phyloP scores from a whole-genome alignment of 1,140 invertebrate genomes.

The Sarcophaga bullata region DNA sequence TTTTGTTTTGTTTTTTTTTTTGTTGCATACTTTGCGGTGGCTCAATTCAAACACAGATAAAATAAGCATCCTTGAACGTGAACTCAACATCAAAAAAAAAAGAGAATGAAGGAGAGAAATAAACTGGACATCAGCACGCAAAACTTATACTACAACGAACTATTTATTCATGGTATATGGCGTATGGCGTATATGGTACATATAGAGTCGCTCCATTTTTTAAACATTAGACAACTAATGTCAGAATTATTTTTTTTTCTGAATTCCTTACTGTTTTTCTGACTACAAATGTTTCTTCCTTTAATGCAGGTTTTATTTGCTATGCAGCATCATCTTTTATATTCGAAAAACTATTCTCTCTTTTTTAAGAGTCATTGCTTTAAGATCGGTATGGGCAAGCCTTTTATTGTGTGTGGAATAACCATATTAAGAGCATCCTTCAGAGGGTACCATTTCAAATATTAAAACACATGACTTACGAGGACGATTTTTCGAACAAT shows the following conservation, averaged over 20 bases:
- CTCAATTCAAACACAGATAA: not conserved
- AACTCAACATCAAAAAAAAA: slow-evolving; percentile 1
- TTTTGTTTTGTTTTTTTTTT: not conserved
- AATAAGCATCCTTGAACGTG: slow-evolving; percentile 34
- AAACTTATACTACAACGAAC: not conserved
- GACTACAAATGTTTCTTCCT: too few species aligned
- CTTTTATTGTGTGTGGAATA: not conserved
- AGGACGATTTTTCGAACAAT: not conserved
- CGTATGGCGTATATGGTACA: not conserved
- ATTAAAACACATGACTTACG: not conserved
- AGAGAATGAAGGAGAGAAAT: not conserved
- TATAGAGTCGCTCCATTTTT: not conserved
- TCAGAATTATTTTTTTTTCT: not conserved
- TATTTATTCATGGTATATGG: too few species aligned
- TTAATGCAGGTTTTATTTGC: too few species aligned
- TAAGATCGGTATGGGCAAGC: not conserved
- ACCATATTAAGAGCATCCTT: slow-evolving; percentile 4
- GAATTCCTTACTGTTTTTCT: not conserved
- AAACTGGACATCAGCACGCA: slow-evolving; percentile 23
- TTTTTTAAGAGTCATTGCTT: not conserved
- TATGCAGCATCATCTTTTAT: not conserved
- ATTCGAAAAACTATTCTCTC: not conserved
- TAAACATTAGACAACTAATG: not conserved
- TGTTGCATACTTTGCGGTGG: not conserved
- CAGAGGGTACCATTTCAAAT: not conserved